These are phyloP conservation scores for Falco rusticolus DNA, from an alignment of 2,797 vertebrate genomes.

Conservation along the genomic window DNA sequence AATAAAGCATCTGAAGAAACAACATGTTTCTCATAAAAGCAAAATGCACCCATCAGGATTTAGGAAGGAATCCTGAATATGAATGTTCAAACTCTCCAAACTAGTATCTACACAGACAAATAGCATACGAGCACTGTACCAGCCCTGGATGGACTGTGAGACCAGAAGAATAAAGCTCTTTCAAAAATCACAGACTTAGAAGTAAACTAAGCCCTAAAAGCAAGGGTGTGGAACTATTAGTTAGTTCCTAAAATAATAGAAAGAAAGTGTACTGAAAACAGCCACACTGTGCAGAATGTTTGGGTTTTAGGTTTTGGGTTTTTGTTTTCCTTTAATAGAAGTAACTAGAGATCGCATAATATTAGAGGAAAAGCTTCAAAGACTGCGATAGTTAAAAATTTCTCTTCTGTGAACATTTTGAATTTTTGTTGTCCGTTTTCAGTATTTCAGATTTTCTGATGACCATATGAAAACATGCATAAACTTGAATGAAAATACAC, in stretches of 20 bases:
- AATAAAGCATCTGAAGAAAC: background rate
- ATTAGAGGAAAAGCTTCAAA: background rate
- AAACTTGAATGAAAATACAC: background rate
- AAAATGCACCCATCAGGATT: background rate
- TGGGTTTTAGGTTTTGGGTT: background rate
- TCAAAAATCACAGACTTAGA: background rate
- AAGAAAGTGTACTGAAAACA: background rate
- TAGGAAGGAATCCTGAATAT: background rate
- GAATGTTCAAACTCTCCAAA: background rate
- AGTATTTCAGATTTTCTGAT: background rate
- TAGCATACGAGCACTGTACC: background rate
- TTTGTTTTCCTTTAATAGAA: background rate
- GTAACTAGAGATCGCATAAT: background rate
- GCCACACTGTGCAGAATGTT: fast-evolving
- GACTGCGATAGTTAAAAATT: background rate
- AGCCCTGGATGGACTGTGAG: background rate
- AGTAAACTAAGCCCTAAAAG: background rate
- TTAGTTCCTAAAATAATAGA: background rate
- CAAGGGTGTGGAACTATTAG: background rate
- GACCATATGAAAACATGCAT: background rate
- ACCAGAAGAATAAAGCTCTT: background rate
- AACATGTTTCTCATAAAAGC: background rate
- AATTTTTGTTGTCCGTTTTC: background rate
- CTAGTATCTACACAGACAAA: background rate
- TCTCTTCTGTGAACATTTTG: background rate